Base-by-base conservation (phyloP, 2,797 vertebrate species). In the Phrynocephalus guinanensis region DNA sequence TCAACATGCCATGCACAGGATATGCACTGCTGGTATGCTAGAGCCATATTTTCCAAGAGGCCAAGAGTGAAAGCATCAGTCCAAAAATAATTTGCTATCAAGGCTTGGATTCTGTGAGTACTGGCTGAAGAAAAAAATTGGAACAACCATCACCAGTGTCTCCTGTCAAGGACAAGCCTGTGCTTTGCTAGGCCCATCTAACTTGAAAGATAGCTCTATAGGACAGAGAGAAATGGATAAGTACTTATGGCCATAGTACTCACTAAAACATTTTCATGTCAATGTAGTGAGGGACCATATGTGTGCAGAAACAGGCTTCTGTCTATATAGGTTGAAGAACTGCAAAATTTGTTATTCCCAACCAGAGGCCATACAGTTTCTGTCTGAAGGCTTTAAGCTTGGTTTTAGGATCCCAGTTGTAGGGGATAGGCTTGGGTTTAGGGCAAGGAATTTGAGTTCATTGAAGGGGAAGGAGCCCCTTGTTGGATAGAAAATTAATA, bases 141-240 rank as follows among this genome's bases (percentile, higher is more conserved):
- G 87, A 10, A 67, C 71, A 86, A 63, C 33, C 89, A 56, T 72
- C 82, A 76, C 67, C 83, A 77, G 13, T 84, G 79, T n/a, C 44
- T 89, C 2, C 0, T 0, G 0, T 84, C 16, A 20, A 87, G 67
- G 85, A 22, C 15, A 83, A 79, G 72, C 79, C 38, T 30, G 63
- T 60, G 38, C 83, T 83, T 87, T 68, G 67, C 82, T 85, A 87
- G 28, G 8, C 67, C 6, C 26, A 5, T 85, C 48, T 2, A 26
- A 83, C 52, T 73, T 71, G 66, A 88, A 90, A 68, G 67, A 20
- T 30, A 81, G 15, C 15, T 20, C 50, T 18, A 86, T 48, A 73
- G 68, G 79, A 79, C 26, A 80, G 30, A 79, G 50, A 79, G 68
- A 38, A 79, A 66, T 72, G 70, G 18, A 28, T 44, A 80, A 73